Percentiles rank a stretch among this genome's conserved stretches.
Conservation (phyloP, 2,888 invertebrate genomes). For the Heteromurus nitidus region DNA sequence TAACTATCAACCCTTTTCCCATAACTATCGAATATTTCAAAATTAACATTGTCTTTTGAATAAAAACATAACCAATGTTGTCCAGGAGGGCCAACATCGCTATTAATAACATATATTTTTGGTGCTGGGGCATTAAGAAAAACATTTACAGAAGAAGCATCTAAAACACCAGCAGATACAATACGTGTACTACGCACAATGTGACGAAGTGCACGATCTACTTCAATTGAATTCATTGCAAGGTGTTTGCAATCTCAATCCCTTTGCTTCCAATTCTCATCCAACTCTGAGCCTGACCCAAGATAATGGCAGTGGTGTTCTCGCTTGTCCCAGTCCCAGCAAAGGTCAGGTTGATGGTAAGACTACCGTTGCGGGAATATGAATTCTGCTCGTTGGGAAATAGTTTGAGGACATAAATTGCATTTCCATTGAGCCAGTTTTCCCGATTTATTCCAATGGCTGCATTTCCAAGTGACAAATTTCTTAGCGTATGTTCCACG, state of each 20-base stretch:
- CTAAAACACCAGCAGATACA: neutral
- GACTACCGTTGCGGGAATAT: neutral
- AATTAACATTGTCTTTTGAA: conserved; percentile 4
- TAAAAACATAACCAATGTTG: conserved; percentile 10
- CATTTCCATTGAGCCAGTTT: conserved; percentile 9
- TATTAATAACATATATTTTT: conserved; percentile 15
- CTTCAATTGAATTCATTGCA: conserved; percentile 17
- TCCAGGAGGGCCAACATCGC: neutral
- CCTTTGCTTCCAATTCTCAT: neutral
- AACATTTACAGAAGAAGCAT: neutral
- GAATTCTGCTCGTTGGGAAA: neutral
- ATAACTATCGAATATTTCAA: conserved; percentile 17
- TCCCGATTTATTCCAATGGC: conserved; percentile 1
- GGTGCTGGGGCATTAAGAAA: neutral
- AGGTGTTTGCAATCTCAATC: neutral
- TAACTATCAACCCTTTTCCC: neutral
- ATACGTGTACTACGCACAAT: neutral
- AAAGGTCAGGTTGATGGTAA: conserved; percentile 15
- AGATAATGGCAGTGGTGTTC: neutral
- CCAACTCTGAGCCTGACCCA: neutral
- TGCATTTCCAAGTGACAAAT: neutral
- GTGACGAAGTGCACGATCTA: conserved; percentile 5
- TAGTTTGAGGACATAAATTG: neutral
- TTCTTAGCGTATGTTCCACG: conserved; percentile 12
- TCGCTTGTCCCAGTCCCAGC: neutral